Percentiles rank a stretch among this genome's conserved stretches.
These are phyloP conservation scores for Andrena camellia DNA, from an alignment of 2,888 invertebrate species.

Conservation along the genomic window DNA sequence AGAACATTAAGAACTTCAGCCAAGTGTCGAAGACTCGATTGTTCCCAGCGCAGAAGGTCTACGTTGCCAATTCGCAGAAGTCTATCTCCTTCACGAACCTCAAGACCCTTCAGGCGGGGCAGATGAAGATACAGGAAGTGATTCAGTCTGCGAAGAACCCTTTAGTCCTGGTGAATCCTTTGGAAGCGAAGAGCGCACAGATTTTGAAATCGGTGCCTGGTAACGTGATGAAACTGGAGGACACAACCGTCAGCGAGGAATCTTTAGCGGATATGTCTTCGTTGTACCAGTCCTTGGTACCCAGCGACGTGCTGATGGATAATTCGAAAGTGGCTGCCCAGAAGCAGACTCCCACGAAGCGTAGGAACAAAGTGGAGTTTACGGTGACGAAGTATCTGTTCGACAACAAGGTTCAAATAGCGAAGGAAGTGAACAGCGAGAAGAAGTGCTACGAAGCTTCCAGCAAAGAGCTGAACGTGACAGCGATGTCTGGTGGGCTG, in stretches of 20 bases:
- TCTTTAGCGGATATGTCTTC: constrained; percentile 74
- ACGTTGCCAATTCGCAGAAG: constrained; percentile 53
- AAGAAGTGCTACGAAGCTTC: constrained; percentile 9
- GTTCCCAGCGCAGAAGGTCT: constrained; percentile 46
- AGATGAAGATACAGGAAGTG: constrained; percentile 69
- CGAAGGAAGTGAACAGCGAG: constrained; percentile 15
- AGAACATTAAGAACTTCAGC: constrained; percentile 17
- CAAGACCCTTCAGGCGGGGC: constrained; percentile 60
- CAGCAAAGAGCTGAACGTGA: constrained; percentile 5
- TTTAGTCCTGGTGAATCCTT: constrained; percentile 71
- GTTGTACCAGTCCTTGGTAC: constrained; percentile 70
- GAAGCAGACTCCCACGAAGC: constrained; percentile 22
- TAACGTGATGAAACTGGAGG: constrained; percentile 62
- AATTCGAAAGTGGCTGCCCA: background rate
- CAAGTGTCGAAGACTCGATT: constrained; percentile 30
- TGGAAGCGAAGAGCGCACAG: constrained; percentile 54
- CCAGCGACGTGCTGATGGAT: constrained; percentile 47
- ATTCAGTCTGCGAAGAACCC: constrained; percentile 65
- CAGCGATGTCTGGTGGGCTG: background rate
- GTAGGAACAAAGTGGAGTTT: constrained; percentile 37
- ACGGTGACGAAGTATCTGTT: constrained; percentile 41
- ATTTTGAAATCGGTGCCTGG: constrained; percentile 14
- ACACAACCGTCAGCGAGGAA: constrained; percentile 70
- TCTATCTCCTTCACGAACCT: constrained; percentile 38
- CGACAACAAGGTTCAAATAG: constrained; percentile 19